Percentiles rank a stretch among this genome's conserved stretches.
These are phyloP conservation scores for Promerops cafer DNA, from an alignment of 2,113 vertebrate genomes.

Conservation along the genomic window DNA sequence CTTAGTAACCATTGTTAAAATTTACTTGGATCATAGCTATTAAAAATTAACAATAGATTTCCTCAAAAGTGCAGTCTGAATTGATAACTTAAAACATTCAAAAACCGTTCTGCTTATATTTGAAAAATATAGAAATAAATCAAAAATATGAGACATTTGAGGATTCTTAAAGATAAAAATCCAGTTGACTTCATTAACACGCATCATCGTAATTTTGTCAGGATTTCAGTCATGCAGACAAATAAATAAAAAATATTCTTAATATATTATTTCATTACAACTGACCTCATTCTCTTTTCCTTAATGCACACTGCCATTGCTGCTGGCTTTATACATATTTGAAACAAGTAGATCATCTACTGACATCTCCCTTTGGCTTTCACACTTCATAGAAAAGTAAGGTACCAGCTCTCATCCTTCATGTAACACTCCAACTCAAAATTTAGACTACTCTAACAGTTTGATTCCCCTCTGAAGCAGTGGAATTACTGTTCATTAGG, in stretches of 20 bases:
- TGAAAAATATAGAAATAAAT: background rate
- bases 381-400: background rate
- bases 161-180: background rate
- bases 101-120: background rate
- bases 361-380: background rate
- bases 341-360: background rate
- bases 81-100: background rate
- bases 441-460: background rate
- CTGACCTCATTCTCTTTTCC: background rate
- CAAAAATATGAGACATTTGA: background rate
- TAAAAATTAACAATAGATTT: background rate
- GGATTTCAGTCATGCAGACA: background rate
- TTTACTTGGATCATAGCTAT: background rate
- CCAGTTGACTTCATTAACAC: background rate
- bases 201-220: background rate
- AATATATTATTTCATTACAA: background rate
- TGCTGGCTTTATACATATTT: background rate
- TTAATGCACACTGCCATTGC: background rate
- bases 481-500: background rate
- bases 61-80: background rate
- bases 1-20: background rate
- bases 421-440: background rate
- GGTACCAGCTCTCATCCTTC: background rate
- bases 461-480: background rate
- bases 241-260: background rate